Percentiles rank a stretch among this genome's conserved stretches.
Conservation (phyloP, 2,113 vertebrate species). For the Nipponia nippon region DNA sequence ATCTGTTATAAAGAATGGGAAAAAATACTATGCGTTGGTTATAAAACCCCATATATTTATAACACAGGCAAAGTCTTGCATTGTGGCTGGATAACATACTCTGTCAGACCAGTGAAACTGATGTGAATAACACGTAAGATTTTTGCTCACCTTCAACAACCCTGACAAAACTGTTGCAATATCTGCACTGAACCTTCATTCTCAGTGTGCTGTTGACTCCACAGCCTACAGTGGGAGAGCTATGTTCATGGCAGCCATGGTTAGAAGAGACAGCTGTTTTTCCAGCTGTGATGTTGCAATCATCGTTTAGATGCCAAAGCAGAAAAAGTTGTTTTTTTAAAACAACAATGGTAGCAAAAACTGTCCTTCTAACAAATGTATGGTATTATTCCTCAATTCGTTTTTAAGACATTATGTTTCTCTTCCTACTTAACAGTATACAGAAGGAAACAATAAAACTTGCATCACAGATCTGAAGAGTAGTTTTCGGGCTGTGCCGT, state of each 20-base stretch:
- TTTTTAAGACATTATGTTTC: conserved; percentile 28
- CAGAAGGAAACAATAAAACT: conserved; percentile 58
- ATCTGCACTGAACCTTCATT: neutral
- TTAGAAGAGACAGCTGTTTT: conserved; percentile 6
- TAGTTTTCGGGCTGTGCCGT: neutral
- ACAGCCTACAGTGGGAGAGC: neutral
- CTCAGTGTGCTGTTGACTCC: neutral
- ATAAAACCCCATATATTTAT: neutral
- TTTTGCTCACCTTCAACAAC: neutral
- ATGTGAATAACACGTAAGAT: neutral
- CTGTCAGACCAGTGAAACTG: neutral
- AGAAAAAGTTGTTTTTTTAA: conserved; percentile 10
- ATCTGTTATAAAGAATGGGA: neutral
- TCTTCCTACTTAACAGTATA: conserved; percentile 39
- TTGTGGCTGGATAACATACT: neutral
- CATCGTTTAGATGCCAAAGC: neutral
- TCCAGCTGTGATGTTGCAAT: conserved; percentile 22
- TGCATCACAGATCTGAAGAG: conserved; percentile 31
- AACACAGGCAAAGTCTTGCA: neutral
- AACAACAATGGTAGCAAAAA: conserved; percentile 53
- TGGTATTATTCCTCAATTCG: conserved; percentile 2
- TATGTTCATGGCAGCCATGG: neutral
- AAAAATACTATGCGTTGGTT: neutral
- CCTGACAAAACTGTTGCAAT: neutral
- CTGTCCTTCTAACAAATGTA: conserved; percentile 41